Conservation (phyloP, 2,113 vertebrate species). For the Arvicanthis niloticus region DNA sequence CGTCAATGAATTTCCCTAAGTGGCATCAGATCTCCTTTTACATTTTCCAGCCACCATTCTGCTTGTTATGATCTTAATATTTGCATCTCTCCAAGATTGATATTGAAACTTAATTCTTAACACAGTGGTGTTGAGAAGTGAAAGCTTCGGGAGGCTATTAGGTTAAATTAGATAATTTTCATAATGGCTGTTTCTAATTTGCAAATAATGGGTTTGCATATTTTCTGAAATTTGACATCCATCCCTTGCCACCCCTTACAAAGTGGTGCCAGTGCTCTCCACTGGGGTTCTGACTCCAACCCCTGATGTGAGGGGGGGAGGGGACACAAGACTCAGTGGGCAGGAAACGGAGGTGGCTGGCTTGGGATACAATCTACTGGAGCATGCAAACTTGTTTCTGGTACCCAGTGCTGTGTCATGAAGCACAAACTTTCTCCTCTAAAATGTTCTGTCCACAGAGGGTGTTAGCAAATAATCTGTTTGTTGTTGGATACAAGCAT, state of each 20-base stretch:
- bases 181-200: slow-evolving; percentile 29
- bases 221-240: background rate
- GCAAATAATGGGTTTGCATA: background rate
- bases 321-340: background rate
- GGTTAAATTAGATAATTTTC: slow-evolving; percentile 33
- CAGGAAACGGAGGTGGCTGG: background rate
- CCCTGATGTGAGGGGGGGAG: background rate
- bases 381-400: background rate
- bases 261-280: background rate
- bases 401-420: background rate
- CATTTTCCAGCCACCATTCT: background rate
- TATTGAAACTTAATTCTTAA: background rate
- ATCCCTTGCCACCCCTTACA: background rate
- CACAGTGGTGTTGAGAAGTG: background rate
- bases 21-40: background rate
- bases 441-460: background rate
- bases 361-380: background rate
- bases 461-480: background rate
- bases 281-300: background rate
- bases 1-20: background rate
- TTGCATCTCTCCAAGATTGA: background rate
- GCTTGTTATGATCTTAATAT: background rate
- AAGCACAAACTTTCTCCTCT: background rate
- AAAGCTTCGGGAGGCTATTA: background rate
- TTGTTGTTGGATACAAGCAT: background rate